These are phyloP conservation scores for Parauchenoglanis punctatus DNA, from an alignment of 2,797 vertebrate species.

Conservation along the genomic window DNA sequence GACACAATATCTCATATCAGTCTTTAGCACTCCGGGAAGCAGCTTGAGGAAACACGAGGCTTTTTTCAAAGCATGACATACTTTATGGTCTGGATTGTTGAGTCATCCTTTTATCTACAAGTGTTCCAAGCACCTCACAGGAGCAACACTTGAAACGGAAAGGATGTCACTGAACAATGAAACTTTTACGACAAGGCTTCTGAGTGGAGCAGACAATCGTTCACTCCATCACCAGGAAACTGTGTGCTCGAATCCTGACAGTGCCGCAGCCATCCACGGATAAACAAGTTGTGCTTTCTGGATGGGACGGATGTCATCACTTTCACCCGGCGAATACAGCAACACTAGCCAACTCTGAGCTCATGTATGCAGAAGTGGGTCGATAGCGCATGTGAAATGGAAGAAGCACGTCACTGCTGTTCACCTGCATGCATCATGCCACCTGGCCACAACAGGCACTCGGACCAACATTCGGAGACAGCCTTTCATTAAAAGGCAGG, in stretches of 20 bases:
- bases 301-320: neutral
- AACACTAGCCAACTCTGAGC: neutral
- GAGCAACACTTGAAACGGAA: conserved; percentile 4
- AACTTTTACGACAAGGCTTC: neutral
- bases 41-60: conserved; percentile 68
- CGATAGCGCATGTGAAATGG: neutral
- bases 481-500: neutral
- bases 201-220: neutral
- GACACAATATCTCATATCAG: conserved; percentile 74
- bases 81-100: neutral
- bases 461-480: neutral
- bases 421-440: neutral
- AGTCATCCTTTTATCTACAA: conserved; percentile 26
- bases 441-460: neutral
- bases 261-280: neutral
- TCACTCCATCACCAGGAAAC: neutral
- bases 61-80: conserved; percentile 56
- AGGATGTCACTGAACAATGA: neutral
- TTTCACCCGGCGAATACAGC: neutral
- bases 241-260: neutral
- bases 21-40: conserved; percentile 59
- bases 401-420: neutral
- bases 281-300: neutral
- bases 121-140: neutral
- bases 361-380: neutral